Evolutionary conservation across 2,888 invertebrate genomes (phyloP), one percentile per base, ranked within the genome.

Genomic region (Panzeria rudis): DNA sequence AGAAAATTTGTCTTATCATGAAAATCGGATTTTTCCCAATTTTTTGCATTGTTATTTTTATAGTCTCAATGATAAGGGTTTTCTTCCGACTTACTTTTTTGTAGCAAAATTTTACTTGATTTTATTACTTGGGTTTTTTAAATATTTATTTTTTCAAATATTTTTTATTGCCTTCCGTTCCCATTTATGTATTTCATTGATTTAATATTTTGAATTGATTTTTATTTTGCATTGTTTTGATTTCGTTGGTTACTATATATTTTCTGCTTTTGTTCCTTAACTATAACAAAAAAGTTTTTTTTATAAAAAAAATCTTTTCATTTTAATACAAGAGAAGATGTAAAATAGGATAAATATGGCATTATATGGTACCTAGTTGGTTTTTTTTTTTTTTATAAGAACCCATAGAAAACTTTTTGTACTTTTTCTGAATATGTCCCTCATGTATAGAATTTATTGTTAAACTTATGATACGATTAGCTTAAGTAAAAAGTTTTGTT

Each of bases 401-500:
- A 78, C 61, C 38, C 78, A 59, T 61, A 61, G 38, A 69, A 78
- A 69, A 68, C 23, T 66, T 77, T 56, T 54, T 23, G 0, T 69
- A 7, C 50, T 56, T 56, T 32, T 62, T 68, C 32, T 44, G 23
- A 15, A 54, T 35, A 15, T 35, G 68, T 69, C 80, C 80, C 64
- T 71, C 44, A 84, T 68, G 66, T 62, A 47, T 56, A 62, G 72
- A 81, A 73, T 78, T 78, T 84, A 68, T 81, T 81, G 68, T 50
- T 61, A 72, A 81, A 84, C 73, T 84, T 84, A 62, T 81, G 77
- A 84, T 81, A 50, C 73, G 81, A 78, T 84, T 81, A 84, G 72
- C 68, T 69, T 81, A 81, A 84, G 81, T 81, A 81, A 73, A 81
- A 84, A 84, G 81, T 84, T 84, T 77, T 80, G 69, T 68, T 56